Evolutionary conservation across 2,113 vertebrate genomes (phyloP), one percentile per base, ranked within the genome.

Genomic region (Eptatretus burgeri): DNA sequence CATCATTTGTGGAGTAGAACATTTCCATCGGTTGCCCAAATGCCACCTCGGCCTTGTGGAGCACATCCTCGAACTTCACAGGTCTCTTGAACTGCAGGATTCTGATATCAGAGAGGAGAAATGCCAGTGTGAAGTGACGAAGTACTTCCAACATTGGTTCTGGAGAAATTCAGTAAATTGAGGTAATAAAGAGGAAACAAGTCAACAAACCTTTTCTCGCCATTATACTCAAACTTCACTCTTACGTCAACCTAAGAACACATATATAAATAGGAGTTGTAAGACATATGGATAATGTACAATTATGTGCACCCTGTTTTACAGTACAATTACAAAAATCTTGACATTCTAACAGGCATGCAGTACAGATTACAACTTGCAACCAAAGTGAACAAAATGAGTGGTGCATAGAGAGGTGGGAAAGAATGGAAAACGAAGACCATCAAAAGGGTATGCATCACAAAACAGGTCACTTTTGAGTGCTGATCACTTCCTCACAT

Each of bases 1-100:
- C 88, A 82, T 94, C 88, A 18, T 86, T 93, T 74, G 85, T 91
- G 79, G 89, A 81, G 69, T 93, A 94, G 75, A 88, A 78, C 49
- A 93, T 78, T 69, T 87, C 84, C 20, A 94, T 75, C 62, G 78
- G 80, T 70, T 87, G 86, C 53, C 85, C 84, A 69, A 93, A 94
- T 16, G 82, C 83, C 12, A 76, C 73, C 71, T 81, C 80, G 67
- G 91, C 82, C 71, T 94, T 94, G 75, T 81, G 81, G 62, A 82
- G 81, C 71, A 94, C 77, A 49, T 93, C 86, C 65, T 93, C 84
- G 5, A 82, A 91, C 69, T 78, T 79, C 67, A 94, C 82, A 2
- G 88, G 88, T 50, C 85, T 79, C 68, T 74, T 76, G 64, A 94
- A 94, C 5, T 81, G 78, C 70, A 94, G 80, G 71, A 94, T 94